phyloP scores from a whole-genome alignment of 37 sponge, comb jelly and placozoan genomes.

The Aplysina aerophoba region DNA sequence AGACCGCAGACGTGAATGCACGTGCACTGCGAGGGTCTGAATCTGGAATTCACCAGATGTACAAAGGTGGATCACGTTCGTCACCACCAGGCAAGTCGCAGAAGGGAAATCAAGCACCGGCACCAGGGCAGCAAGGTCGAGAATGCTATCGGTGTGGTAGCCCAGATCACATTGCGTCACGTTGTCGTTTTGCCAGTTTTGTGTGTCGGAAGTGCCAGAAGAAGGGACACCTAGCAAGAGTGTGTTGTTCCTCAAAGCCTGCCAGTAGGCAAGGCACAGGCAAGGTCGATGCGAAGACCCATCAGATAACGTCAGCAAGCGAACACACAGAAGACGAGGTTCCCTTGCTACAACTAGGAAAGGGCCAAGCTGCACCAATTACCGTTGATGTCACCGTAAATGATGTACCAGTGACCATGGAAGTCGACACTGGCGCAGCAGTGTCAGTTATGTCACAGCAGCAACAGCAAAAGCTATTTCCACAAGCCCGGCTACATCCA shows the following conservation, averaged over 20 bases:
- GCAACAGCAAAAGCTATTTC: background rate
- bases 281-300: background rate
- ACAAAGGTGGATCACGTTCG: background rate
- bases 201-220: slow-evolving; percentile 23
- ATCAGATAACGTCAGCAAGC: background rate
- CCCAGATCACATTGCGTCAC: background rate
- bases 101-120: background rate
- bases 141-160: slow-evolving; percentile 32
- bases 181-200: background rate
- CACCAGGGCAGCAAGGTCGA: no score
- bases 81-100: background rate
- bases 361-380: background rate
- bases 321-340: background rate
- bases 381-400: background rate
- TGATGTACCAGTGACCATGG: background rate
- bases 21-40: background rate
- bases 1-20: background rate
- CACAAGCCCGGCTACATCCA: background rate
- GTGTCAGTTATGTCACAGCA: slow-evolving; percentile 22
- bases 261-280: background rate
- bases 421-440: slow-evolving; percentile 34
- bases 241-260: background rate
- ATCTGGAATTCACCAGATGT: background rate
- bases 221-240: slow-evolving; percentile 37
- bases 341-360: background rate